Percentiles rank a stretch among this genome's conserved stretches.
Evolutionary conservation across 2,888 invertebrate species (phyloP).

Genomic region (Campopleginae sp.): DNA sequence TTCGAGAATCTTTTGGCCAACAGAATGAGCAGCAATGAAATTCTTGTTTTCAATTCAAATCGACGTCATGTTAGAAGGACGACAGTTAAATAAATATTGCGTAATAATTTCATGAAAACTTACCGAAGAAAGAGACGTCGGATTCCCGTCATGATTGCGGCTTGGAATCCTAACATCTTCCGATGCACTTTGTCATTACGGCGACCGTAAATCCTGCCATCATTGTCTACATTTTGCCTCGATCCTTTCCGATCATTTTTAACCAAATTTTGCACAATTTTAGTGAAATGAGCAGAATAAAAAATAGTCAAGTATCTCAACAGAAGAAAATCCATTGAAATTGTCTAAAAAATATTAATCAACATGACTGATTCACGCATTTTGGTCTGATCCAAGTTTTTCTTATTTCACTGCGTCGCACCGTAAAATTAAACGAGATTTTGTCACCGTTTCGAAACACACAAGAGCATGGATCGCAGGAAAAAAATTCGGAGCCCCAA

Average conservation of each 20-base stretch:
- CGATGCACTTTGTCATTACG: slow-evolving; percentile 2
- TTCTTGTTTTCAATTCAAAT: background rate
- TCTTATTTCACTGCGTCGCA: too few species aligned
- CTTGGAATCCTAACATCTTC: slow-evolving; percentile 53
- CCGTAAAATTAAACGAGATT: too few species aligned
- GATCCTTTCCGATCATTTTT: background rate
- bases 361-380: too few species aligned
- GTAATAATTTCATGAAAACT: slow-evolving; percentile 17
- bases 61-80: background rate
- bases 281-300: background rate
- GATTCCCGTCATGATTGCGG: slow-evolving; percentile 58
- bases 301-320: background rate
- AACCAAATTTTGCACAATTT: background rate
- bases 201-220: background rate
- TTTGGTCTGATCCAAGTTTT: too few species aligned
- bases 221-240: background rate
- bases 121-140: slow-evolving; percentile 65
- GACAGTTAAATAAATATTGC: background rate
- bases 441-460: too few species aligned
- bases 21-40: background rate
- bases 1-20: too few species aligned
- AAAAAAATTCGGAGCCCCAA: too few species aligned
- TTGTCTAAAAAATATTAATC: too few species aligned
- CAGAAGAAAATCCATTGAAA: background rate
- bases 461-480: too few species aligned